A percentile compares a stretch with the other conserved stretches of the same genome.
These are phyloP conservation scores for Augiades crinisus DNA, from an alignment of 2,888 invertebrate genomes.

Conservation along the genomic window DNA sequence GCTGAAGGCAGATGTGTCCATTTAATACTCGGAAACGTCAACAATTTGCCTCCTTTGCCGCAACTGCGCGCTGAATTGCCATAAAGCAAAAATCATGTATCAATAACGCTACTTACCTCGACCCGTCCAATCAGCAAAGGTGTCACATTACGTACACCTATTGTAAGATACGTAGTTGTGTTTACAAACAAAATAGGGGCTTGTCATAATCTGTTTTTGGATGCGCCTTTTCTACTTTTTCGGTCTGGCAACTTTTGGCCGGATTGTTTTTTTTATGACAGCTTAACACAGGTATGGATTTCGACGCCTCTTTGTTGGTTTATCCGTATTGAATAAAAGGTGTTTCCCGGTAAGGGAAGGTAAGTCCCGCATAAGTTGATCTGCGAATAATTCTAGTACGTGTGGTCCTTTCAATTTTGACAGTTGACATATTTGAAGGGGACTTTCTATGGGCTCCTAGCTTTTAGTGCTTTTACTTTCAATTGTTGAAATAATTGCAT, in stretches of 20 bases:
- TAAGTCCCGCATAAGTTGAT: conserved; percentile 55
- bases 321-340: conserved; percentile 61
- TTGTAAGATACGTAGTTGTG: conserved; percentile 60
- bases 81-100: conserved; percentile 63
- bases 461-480: conserved; percentile 68
- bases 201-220: conserved; percentile 79
- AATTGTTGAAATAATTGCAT: conserved; percentile 38
- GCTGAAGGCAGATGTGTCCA: conserved; percentile 54
- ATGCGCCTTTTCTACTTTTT: conserved; percentile 69
- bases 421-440: conserved; percentile 62
- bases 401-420: conserved; percentile 62
- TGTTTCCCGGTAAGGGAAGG: conserved; percentile 70
- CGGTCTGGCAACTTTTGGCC: conserved; percentile 67
- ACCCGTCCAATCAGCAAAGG: conserved; percentile 67
- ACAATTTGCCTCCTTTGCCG: conserved; percentile 71
- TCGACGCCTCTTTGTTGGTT: conserved; percentile 76
- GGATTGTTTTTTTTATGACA: conserved; percentile 56
- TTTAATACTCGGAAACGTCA: conserved; percentile 60
- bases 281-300: conserved; percentile 70
- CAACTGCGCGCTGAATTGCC: conserved; percentile 55
- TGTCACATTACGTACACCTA: conserved; percentile 71
- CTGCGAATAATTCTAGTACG: conserved; percentile 57
- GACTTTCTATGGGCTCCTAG: conserved; percentile 41
- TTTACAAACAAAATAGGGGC: conserved; percentile 80
- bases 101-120: conserved; percentile 62